phyloP scores from a whole-genome alignment of 2,797 vertebrate species.

The Muscicapa comitata region DNA sequence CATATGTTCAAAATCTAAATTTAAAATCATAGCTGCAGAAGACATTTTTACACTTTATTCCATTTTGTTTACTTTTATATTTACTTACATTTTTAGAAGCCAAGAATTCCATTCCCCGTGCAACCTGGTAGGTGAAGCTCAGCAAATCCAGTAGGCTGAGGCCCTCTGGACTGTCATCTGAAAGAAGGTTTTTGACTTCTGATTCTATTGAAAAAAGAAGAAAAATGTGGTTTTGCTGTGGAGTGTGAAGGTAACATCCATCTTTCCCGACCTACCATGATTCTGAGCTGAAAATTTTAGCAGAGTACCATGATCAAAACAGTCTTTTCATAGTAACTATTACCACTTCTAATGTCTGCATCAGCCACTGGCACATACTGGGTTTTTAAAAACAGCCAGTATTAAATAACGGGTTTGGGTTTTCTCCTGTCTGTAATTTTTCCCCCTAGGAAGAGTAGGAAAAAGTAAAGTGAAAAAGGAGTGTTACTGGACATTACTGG shows the following conservation, averaged over 20 bases:
- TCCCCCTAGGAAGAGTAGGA: neutral
- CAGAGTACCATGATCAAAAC: neutral
- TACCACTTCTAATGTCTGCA: neutral
- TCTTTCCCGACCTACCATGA: neutral
- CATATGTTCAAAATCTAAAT: neutral
- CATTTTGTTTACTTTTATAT: neutral
- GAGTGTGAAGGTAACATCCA: neutral
- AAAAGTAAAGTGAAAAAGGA: neutral
- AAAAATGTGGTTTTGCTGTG: neutral
- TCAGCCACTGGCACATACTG: neutral
- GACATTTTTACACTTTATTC: neutral
- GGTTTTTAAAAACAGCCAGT: neutral
- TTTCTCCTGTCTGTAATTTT: neutral
- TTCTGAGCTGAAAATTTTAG: neutral
- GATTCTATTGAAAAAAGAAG: conserved; percentile 71
- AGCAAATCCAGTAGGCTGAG: conserved; percentile 91
- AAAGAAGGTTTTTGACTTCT: conserved; percentile 88
- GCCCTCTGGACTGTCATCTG: conserved; percentile 86
- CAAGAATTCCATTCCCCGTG: conserved; percentile 96
- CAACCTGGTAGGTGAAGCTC: conserved; percentile 97
- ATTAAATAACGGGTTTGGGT: neutral
- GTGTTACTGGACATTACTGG: neutral
- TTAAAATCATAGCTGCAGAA: neutral
- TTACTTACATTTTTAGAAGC: conserved; percentile 95
- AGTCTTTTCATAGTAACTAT: neutral